Percentiles rank a stretch among this genome's conserved stretches.
phyloP scores from a whole-genome alignment of 2,888 invertebrate genomes.

The Thecophora atra region DNA sequence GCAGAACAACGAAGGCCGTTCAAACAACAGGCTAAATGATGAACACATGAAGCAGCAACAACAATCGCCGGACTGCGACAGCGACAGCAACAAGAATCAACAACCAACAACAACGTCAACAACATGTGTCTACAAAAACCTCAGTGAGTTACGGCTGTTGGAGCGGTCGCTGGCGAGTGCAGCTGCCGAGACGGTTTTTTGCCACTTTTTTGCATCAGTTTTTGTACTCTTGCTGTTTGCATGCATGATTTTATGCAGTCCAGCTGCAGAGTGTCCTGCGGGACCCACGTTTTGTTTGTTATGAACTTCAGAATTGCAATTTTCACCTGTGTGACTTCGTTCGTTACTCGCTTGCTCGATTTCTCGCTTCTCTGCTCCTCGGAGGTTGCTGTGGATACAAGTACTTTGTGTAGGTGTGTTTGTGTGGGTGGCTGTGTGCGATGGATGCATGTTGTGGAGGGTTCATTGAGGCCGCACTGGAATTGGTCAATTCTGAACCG shows the following conservation, averaged over 20 bases:
- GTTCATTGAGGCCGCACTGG: slow-evolving; percentile 43
- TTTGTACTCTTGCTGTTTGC: slow-evolving; percentile 19
- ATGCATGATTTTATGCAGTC: slow-evolving; percentile 24
- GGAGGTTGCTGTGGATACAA: too few species aligned
- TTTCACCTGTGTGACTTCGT: slow-evolving; percentile 27
- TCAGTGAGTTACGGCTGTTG: background rate
- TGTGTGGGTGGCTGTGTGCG: slow-evolving; percentile 34
- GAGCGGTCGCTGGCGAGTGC: background rate
- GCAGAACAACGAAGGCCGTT: slow-evolving; percentile 4
- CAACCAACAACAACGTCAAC: background rate
- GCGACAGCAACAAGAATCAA: slow-evolving; percentile 25
- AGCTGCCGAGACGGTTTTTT: too few species aligned
- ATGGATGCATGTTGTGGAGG: background rate
- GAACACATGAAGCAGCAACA: slow-evolving; percentile 10
- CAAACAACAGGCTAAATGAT: slow-evolving; percentile 26
- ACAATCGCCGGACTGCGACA: background rate
- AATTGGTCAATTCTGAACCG: slow-evolving; percentile 55
- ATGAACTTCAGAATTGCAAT: slow-evolving; percentile 23
- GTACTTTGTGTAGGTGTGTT: slow-evolving; percentile 15
- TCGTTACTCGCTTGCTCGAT: background rate
- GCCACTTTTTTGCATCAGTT: slow-evolving; percentile 10
- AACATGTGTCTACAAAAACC: slow-evolving; percentile 4
- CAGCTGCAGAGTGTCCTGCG: slow-evolving; percentile 12
- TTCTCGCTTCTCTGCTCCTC: background rate
- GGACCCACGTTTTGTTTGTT: slow-evolving; percentile 23